phyloP scores from a whole-genome alignment of 1,140 invertebrate species.

The Microplitis demolitor region DNA sequence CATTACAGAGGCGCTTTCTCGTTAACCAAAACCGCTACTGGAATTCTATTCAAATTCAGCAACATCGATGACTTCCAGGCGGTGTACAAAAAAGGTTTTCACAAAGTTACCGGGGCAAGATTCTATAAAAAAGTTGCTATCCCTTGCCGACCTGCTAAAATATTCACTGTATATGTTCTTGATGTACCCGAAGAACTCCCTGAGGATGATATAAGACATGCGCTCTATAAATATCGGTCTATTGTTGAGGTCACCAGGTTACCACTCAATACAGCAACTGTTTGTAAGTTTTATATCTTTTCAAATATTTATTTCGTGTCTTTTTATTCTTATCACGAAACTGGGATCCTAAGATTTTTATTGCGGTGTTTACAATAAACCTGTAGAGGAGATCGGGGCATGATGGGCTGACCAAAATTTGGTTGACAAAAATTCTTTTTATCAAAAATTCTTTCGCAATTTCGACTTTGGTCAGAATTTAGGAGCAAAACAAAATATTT shows the following conservation, averaged over 20 bases:
- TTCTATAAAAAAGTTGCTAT: constrained; percentile 83
- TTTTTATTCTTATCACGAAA: background rate
- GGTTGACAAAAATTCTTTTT: no score
- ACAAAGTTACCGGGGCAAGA: constrained; percentile 78
- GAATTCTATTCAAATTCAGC: constrained; percentile 86
- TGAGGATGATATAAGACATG: constrained; percentile 80
- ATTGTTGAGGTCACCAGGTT: constrained; percentile 76
- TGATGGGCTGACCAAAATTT: no score
- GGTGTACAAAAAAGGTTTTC: constrained; percentile 84
- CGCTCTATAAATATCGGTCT: constrained; percentile 78
- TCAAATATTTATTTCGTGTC: constrained; percentile 1
- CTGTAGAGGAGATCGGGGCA: no score
- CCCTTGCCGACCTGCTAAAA: constrained; percentile 81
- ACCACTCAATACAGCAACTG: constrained; percentile 57
- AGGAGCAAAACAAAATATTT: no score
- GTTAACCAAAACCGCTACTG: constrained; percentile 82
- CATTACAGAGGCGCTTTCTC: constrained; percentile 74
- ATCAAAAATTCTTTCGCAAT: no score
- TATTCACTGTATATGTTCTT: constrained; percentile 78
- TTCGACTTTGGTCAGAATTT: no score
- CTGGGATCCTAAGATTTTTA: no score
- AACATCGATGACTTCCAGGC: constrained; percentile 83
- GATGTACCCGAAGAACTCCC: constrained; percentile 82
- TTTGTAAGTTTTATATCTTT: constrained; percentile 47
- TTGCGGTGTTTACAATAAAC: no score